phyloP scores from a whole-genome alignment of 2,113 vertebrate genomes.

The Sebastes schlegelii region DNA sequence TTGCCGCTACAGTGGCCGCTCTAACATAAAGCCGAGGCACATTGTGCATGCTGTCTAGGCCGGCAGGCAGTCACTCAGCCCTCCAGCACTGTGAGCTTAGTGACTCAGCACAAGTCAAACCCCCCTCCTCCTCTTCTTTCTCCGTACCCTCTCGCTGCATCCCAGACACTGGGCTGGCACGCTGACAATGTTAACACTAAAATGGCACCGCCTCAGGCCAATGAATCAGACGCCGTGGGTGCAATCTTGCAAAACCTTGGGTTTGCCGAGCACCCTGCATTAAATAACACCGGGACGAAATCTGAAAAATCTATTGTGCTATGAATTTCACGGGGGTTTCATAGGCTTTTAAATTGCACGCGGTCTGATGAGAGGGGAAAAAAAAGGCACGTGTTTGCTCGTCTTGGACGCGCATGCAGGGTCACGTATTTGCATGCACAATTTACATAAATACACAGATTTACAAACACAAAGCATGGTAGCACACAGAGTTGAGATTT shows the following conservation, averaged over 20 bases:
- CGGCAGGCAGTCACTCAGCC: conserved; percentile 49
- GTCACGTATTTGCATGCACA: conserved; percentile 32
- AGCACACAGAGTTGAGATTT: not conserved
- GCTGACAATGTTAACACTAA: conserved; percentile 39
- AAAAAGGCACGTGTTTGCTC: not conserved
- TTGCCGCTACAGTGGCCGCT: conserved; percentile 15
- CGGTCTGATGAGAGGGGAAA: conserved; percentile 14
- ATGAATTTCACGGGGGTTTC: conserved; percentile 6
- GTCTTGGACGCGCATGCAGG: conserved; percentile 15
- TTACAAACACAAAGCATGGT: not conserved
- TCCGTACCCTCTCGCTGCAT: conserved; percentile 22
- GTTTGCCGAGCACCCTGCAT: conserved; percentile 5
- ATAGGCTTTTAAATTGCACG: conserved; percentile 6
- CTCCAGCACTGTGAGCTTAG: conserved; percentile 38
- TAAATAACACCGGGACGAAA: conserved; percentile 11
- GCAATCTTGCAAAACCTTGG: conserved; percentile 4
- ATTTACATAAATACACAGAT: conserved; percentile 5
- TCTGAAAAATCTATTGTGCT: conserved; percentile 21
- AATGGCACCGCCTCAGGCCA: conserved; percentile 31
- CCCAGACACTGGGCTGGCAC: conserved; percentile 45
- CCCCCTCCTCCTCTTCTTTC: not conserved
- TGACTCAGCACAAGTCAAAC: conserved; percentile 69
- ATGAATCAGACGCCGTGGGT: conserved; percentile 40
- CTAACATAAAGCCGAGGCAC: conserved; percentile 8
- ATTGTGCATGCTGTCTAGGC: conserved; percentile 39